These are phyloP conservation scores for Notodromas monacha DNA, from an alignment of 2,888 invertebrate genomes.

Conservation along the genomic window DNA sequence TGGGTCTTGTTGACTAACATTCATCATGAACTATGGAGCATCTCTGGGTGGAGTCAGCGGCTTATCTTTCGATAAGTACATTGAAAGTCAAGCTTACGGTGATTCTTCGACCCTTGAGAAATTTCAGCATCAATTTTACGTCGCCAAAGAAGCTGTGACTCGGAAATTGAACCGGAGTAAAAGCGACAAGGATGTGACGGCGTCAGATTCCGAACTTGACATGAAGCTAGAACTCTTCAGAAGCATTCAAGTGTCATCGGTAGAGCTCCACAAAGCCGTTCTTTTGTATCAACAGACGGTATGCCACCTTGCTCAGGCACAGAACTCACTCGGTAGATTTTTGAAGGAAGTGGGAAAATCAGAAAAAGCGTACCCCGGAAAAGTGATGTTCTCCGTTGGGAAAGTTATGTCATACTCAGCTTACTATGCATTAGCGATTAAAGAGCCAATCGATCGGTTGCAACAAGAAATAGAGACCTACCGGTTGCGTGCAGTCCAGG, in stretches of 20 bases:
- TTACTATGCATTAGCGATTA: conserved; percentile 57
- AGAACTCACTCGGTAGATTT: conserved; percentile 72
- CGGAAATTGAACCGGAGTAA: conserved; percentile 76
- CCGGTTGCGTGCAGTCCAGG: conserved; percentile 63
- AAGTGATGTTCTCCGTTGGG: conserved; percentile 47
- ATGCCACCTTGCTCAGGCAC: conserved; percentile 72
- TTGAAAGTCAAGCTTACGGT: too few species aligned
- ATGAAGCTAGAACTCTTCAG: conserved; percentile 73
- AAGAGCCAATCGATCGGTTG: conserved; percentile 50
- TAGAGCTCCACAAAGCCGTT: conserved; percentile 49
- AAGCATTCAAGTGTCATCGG: conserved; percentile 64
- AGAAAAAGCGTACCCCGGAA: conserved; percentile 47
- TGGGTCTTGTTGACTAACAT: too few species aligned
- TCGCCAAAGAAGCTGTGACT: conserved; percentile 76
- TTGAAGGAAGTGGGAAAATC: conserved; percentile 68
- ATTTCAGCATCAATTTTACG: conserved; percentile 90
- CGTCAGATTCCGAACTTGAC: conserved; percentile 83
- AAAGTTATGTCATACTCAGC: conserved; percentile 61
- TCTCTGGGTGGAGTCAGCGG: too few species aligned
- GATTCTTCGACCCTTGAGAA: conserved; percentile 20
- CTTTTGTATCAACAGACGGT: conserved; percentile 76
- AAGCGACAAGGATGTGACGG: conserved; percentile 82
- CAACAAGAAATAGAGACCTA: conserved; percentile 75
- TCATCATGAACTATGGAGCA: too few species aligned
- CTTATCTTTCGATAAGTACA: too few species aligned